Base-by-base conservation (phyloP, 2,113 vertebrate genomes). In the Heterochromis multidens region DNA sequence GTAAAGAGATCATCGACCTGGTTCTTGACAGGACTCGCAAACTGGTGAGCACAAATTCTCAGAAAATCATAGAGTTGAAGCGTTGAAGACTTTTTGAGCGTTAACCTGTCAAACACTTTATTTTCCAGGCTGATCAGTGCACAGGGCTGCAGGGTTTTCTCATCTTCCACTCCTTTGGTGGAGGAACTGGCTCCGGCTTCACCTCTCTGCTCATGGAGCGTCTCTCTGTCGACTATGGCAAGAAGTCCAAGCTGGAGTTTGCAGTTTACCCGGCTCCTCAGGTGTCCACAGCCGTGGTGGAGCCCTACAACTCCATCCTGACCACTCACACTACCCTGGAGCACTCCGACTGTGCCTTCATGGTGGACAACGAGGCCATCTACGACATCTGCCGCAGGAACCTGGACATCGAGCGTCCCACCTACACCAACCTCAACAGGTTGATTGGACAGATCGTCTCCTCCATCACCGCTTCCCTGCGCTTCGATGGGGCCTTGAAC, bases 291-390 rank as follows among this genome's bases (percentile, higher is more conserved):
- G 97, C 96, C 0, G 97, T 98, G 3, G 97, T 97, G 12, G 97
- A 98, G 87, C 97, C 97, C 0, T 98, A 97, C 91, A 98, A 97
- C 91, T 97, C 97, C 81, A 95, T 96, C 90, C 93, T 96, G 23
- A 96, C 95, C 90, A 96, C 95, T 25, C 94, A 96, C 92, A 95
- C 95, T 81, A 96, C 95, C 80, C 89, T 96, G 87, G 95, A 96
- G 92, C 95, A 96, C 91, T 96, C 95, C 0, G 94, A 95, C 86
- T 95, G 95, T 2, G 94, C 95, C 83, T 96, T 95, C 93, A 95
- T 92, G 91, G 89, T 92, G 52, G 91, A 92, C 83, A 92, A 91
- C 1, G 88, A 92, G 52, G 91, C 91, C 89, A 92, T 92, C 70
- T 95, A 82, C 29, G 95, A 95, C 83, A 90, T 93, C 77, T 93